Evolutionary conservation across 1,140 invertebrate genomes (phyloP).

Genomic region (Microplitis demolitor): DNA sequence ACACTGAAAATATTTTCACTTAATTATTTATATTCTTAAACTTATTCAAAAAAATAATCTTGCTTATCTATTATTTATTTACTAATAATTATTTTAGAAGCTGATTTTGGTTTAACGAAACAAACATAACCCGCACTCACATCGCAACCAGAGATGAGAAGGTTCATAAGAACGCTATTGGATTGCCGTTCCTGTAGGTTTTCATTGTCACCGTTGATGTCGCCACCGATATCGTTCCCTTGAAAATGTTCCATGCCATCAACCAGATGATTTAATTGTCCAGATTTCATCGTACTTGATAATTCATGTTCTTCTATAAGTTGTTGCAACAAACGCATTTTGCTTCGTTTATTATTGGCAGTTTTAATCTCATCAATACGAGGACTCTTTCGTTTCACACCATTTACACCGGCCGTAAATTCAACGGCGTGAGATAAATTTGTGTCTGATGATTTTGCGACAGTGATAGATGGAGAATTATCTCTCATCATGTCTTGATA

Average conservation of each 20-base stretch:
- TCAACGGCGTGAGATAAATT: neutral
- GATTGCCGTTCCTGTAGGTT: constrained; percentile 56
- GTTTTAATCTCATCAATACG: neutral
- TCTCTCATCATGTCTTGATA: neutral
- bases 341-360: constrained; percentile 34
- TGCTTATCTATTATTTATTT: constrained; percentile 41
- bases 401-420: neutral
- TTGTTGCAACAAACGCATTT: constrained; percentile 58
- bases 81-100: constrained; percentile 47
- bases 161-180: constrained; percentile 86
- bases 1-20: neutral
- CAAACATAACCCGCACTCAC: constrained; percentile 88
- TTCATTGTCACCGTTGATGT: constrained; percentile 51
- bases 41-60: neutral
- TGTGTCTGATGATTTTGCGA: neutral
- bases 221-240: constrained; percentile 25
- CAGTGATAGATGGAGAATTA: neutral
- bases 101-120: constrained; percentile 68
- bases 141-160: constrained; percentile 89
- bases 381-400: neutral
- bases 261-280: constrained; percentile 31
- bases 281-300: constrained; percentile 18
- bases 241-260: constrained; percentile 40
- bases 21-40: neutral
- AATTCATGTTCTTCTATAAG: constrained; percentile 52